These are phyloP conservation scores for Apteryx mantelli DNA, from an alignment of 2,113 vertebrate species.

Conservation along the genomic window DNA sequence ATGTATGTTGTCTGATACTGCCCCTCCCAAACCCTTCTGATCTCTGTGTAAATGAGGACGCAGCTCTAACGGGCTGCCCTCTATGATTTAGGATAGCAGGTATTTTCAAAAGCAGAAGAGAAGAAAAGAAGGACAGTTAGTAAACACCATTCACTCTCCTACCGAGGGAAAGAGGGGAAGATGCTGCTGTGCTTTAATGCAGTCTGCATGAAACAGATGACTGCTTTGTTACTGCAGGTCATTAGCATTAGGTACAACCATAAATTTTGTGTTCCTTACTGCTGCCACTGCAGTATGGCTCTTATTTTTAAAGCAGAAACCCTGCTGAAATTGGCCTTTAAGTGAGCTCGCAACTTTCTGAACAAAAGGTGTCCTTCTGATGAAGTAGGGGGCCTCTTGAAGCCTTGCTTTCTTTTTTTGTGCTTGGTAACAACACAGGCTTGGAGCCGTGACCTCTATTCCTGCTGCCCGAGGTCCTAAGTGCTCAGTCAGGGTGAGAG, in stretches of 20 bases:
- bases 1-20: not conserved
- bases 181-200: not conserved
- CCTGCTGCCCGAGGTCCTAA: not conserved
- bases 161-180: not conserved
- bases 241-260: slow-evolving; percentile 44
- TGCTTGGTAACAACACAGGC: rapidly evolving
- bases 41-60: not conserved
- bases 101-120: not conserved
- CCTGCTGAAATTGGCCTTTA: not conserved
- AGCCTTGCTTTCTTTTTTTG: not conserved
- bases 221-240: slow-evolving; percentile 16
- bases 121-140: not conserved
- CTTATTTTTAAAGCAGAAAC: not conserved
- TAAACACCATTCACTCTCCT: slow-evolving; percentile 17
- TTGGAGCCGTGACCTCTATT: not conserved
- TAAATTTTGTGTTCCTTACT: not conserved
- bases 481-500: not conserved
- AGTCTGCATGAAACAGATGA: not conserved
- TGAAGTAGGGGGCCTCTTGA: not conserved
- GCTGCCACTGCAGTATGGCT: rapidly evolving
- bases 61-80: not conserved
- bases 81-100: not conserved
- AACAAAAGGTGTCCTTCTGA: not conserved
- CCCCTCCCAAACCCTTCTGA: not conserved
- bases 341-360: not conserved